Conservation (phyloP, 2,113 vertebrate species). For the Nyctibius bracteatus region DNA sequence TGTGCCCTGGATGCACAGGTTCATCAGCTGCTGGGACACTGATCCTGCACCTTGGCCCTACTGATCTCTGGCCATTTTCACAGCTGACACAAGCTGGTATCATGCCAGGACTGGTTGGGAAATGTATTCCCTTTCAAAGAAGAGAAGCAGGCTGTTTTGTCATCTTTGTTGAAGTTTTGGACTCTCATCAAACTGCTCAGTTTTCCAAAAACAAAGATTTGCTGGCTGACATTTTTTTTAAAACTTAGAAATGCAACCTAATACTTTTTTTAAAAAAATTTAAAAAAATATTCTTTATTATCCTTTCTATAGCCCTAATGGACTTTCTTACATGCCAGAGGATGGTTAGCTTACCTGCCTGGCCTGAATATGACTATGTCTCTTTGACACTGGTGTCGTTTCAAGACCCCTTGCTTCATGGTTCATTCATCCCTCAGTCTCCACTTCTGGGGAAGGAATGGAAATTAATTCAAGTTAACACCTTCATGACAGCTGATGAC, state of each 20-base stretch:
- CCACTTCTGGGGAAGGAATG: not conserved
- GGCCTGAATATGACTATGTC: not conserved
- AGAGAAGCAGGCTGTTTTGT: not conserved
- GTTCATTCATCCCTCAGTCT: not conserved
- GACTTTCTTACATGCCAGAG: not conserved
- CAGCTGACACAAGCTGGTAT: not conserved
- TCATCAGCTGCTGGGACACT: constrained; percentile 21
- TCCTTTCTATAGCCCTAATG: not conserved
- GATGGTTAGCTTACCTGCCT: not conserved
- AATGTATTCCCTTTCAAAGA: not conserved
- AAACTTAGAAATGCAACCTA: not conserved
- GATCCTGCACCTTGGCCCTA: not conserved
- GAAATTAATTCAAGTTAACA: not conserved
- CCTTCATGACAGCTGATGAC: not conserved
- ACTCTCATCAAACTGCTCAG: not conserved
- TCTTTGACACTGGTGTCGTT: not conserved
- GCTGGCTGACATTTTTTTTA: not conserved
- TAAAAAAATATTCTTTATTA: not conserved
- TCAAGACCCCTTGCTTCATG: not conserved
- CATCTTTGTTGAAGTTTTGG: not conserved
- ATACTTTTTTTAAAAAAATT: not conserved
- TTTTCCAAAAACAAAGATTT: not conserved
- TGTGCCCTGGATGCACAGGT: not conserved
- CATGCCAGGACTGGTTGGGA: not conserved
- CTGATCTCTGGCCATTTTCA: constrained; percentile 27